Percentiles rank a stretch among this genome's conserved stretches.
Evolutionary conservation across 2,113 vertebrate genomes (phyloP).

Genomic region (Melanerpes aurifrons): DNA sequence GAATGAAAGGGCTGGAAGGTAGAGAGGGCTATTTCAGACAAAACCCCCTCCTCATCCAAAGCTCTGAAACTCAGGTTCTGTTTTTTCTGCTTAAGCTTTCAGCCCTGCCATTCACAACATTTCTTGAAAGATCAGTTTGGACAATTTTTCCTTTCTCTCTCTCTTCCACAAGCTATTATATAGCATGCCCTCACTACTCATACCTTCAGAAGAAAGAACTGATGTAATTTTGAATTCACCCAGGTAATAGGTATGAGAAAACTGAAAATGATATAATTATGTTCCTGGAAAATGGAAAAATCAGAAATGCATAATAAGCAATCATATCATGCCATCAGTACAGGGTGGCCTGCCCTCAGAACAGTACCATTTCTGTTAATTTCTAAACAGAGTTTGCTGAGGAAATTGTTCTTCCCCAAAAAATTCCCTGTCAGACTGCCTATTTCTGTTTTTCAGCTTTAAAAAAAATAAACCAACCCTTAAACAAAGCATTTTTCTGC

Average conservation of each 20-base stretch:
- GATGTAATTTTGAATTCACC: neutral
- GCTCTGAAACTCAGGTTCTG: neutral
- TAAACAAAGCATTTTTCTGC: neutral
- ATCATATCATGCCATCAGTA: neutral
- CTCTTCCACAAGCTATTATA: neutral
- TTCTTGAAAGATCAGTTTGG: neutral
- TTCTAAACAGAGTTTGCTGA: neutral
- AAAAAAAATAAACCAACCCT: neutral
- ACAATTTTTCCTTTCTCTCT: neutral
- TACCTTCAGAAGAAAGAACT: neutral
- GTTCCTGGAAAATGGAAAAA: neutral
- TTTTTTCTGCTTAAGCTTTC: neutral
- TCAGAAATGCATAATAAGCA: neutral
- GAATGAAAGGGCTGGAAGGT: neutral
- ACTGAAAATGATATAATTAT: neutral
- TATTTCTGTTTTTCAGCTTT: neutral
- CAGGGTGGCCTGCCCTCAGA: neutral
- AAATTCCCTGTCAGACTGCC: neutral
- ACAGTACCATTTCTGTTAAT: neutral
- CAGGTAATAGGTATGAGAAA: neutral
- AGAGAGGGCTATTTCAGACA: neutral
- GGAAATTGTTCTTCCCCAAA: neutral
- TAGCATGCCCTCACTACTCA: neutral
- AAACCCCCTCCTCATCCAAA: neutral
- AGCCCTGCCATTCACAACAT: neutral